Conservation (phyloP, 2,888 invertebrate genomes). For the Agriopis leucophaearia region DNA sequence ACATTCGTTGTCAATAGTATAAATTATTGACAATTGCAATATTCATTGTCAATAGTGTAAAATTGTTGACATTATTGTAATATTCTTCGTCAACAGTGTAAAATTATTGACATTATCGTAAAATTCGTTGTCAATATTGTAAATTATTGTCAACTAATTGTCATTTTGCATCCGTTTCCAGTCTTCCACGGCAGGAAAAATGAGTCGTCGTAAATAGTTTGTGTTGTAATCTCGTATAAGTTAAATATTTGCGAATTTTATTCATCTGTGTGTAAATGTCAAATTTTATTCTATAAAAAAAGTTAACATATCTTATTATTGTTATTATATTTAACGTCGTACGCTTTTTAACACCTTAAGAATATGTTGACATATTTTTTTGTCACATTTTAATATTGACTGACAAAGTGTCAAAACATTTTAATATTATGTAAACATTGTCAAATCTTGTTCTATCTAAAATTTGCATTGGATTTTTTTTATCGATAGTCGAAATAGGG, state of each 20-base stretch:
- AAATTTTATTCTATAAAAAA: conserved; percentile 61
- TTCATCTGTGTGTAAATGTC: conserved; percentile 55
- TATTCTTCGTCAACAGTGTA: not conserved
- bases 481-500: too few relatives aligned
- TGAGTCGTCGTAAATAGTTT: conserved; percentile 43
- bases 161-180: conserved; percentile 27
- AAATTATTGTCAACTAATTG: not conserved
- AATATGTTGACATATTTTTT: conserved; percentile 29
- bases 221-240: conserved; percentile 42
- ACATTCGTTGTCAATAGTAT: conserved; percentile 1
- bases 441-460: too few relatives aligned
- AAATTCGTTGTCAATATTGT: conserved; percentile 2
- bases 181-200: conserved; percentile 59
- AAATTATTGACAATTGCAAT: not conserved
- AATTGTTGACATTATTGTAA: not conserved
- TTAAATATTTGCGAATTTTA: conserved; percentile 52
- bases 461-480: too few relatives aligned
- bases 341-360: conserved; percentile 49
- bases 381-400: conserved; percentile 22
- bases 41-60: not conserved
- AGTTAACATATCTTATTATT: conserved; percentile 73
- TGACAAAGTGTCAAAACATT: not conserved
- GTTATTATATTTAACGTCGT: conserved; percentile 59
- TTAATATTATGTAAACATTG: too few relatives aligned
- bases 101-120: not conserved